A percentile compares a stretch with the other conserved stretches of the same genome.
These are phyloP conservation scores for Drosophila watanabei DNA, from an alignment of 1,140 invertebrate genomes.

Conservation along the genomic window DNA sequence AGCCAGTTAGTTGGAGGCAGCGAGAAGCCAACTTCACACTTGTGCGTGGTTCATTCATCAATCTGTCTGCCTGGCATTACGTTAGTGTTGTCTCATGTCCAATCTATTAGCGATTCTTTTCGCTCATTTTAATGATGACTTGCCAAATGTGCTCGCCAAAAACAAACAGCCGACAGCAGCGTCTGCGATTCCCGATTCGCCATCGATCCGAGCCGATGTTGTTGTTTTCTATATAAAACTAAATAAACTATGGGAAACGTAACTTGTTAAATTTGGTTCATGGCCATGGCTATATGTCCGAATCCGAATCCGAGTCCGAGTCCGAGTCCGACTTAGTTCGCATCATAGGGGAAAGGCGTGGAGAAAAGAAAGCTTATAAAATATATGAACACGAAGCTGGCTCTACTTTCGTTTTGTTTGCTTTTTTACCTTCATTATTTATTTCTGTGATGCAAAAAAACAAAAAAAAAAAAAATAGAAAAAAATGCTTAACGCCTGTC, in stretches of 20 bases:
- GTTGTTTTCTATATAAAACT: conserved; percentile 20
- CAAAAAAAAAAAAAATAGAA: not conserved
- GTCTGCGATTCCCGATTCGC: conserved; percentile 39
- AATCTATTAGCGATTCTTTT: conserved; percentile 71
- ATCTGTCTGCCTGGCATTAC: conserved; percentile 59
- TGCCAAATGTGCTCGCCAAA: conserved; percentile 40
- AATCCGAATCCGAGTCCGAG: not conserved
- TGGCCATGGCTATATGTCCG: conserved; percentile 33
- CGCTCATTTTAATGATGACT: conserved; percentile 62
- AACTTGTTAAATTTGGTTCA: conserved; percentile 70
- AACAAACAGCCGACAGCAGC: conserved; percentile 4
- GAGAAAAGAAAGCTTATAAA: conserved; percentile 54
- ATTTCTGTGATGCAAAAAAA: conserved; percentile 47
- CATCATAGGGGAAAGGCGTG: conserved; percentile 33
- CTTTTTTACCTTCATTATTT: conserved; percentile 23
- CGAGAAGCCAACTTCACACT: conserved; percentile 35
- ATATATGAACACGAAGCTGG: conserved; percentile 36
- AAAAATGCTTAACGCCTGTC: conserved; percentile 8
- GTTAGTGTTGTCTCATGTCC: conserved; percentile 58
- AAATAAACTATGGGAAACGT: conserved; percentile 35
- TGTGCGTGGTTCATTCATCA: conserved; percentile 56
- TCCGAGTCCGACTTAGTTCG: not conserved
- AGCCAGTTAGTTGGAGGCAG: conserved; percentile 9
- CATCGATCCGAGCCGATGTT: conserved; percentile 12
- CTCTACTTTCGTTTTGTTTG: conserved; percentile 48